These are phyloP conservation scores for Lasiommata megera DNA, from an alignment of 2,888 invertebrate species.

Conservation along the genomic window DNA sequence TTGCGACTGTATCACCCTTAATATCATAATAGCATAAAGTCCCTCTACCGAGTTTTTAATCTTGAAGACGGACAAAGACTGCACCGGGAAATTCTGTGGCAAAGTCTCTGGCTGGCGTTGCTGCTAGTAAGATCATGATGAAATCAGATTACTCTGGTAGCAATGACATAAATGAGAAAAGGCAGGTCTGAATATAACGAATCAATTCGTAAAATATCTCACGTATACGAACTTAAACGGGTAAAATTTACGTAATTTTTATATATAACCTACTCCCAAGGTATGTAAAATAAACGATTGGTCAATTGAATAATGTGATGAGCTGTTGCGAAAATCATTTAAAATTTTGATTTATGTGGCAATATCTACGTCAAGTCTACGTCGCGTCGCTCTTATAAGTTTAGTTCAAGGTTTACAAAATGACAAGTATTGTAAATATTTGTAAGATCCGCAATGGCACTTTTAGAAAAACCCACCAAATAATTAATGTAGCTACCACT, in stretches of 20 bases:
- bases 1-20: no score
- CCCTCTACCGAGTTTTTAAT: no score
- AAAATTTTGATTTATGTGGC: constrained; percentile 31
- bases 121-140: no score
- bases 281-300: constrained; percentile 33
- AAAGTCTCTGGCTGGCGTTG: no score
- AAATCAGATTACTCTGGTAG: not conserved
- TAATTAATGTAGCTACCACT: not conserved
- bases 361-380: constrained; percentile 25
- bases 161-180: not conserved
- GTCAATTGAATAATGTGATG: constrained; percentile 40
- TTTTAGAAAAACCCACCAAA: not conserved
- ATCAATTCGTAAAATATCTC: constrained; percentile 3
- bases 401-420: not conserved
- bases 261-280: constrained; percentile 14
- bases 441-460: not conserved
- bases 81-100: no score
- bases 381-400: not conserved
- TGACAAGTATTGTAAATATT: not conserved
- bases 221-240: constrained; percentile 30
- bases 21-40: no score
- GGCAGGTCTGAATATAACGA: not conserved
- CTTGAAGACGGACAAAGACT: no score
- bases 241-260: constrained; percentile 48
- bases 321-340: constrained; percentile 42